phyloP scores from a whole-genome alignment of 2,113 vertebrate genomes.

The Tapirus terrestris region DNA sequence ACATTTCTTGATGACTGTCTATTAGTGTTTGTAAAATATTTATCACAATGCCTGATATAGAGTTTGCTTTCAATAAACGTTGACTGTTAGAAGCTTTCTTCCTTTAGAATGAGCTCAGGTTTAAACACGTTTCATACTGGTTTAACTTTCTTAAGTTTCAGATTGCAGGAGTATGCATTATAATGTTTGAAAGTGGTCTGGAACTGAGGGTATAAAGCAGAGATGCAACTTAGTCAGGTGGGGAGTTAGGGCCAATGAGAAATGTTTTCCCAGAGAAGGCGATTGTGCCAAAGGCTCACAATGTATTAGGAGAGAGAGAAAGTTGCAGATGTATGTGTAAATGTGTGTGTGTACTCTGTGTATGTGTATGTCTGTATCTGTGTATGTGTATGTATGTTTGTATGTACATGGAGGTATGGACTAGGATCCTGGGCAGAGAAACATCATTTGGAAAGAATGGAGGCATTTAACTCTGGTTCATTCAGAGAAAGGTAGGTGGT shows the following conservation, averaged over 20 bases:
- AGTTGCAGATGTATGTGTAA: not conserved
- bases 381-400: not conserved
- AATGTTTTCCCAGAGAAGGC: not conserved
- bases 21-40: conserved; percentile 28
- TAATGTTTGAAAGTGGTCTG: not conserved
- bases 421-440: not conserved
- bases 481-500: not conserved
- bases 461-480: not conserved
- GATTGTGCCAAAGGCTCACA: not conserved
- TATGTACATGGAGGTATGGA: not conserved
- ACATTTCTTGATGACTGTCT: not conserved
- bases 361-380: not conserved
- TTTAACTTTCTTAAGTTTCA: not conserved
- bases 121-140: not conserved
- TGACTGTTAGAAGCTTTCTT: not conserved
- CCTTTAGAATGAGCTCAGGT: not conserved
- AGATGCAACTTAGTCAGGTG: not conserved
- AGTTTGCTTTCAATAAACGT: not conserved
- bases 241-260: too few relatives aligned
- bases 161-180: not conserved
- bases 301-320: not conserved
- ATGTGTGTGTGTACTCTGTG: not conserved
- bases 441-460: not conserved
- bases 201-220: not conserved
- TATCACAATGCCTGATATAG: not conserved